A percentile compares a stretch with the other conserved stretches of the same genome.
Conservation (phyloP, 64 coral and sea anemone genomes). For the Pocillopora damicornis region DNA sequence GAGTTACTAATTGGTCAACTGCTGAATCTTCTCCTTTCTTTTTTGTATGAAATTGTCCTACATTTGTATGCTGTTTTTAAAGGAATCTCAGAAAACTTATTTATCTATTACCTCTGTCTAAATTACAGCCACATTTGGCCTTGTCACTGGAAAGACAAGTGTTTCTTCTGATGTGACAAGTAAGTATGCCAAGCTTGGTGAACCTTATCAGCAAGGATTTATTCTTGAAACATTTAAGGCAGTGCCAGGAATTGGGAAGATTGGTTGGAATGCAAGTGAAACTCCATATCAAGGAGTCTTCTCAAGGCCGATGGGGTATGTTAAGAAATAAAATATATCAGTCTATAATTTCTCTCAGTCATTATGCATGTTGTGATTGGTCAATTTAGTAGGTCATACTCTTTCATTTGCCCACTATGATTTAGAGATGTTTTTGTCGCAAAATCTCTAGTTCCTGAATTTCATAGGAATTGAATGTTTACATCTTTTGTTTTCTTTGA, state of each 20-base stretch:
- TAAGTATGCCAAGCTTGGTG: constrained; percentile 73
- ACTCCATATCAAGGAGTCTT: constrained; percentile 80
- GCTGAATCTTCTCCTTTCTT: no score
- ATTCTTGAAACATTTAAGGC: constrained; percentile 83
- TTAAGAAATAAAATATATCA: background rate
- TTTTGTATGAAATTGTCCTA: no score
- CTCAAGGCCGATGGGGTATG: constrained; percentile 73
- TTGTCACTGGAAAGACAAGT: constrained; percentile 36
- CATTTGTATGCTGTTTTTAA: no score
- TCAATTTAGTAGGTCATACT: no score
- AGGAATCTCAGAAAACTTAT: no score
- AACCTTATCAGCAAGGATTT: constrained; percentile 81
- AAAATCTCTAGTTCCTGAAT: no score
- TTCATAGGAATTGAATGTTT: no score
- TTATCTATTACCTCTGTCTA: background rate
- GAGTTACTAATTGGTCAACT: no score
- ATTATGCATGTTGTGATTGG: no score
- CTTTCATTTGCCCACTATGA: no score
- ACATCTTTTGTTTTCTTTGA: no score
- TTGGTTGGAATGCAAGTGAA: constrained; percentile 88
- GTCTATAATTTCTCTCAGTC: background rate
- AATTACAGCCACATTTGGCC: background rate
- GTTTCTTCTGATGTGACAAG: constrained; percentile 85
- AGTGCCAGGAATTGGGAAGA: constrained; percentile 86
- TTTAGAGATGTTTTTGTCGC: no score